Evolutionary conservation across 2,113 vertebrate genomes (phyloP).

Genomic region (Thymallus thymallus): DNA sequence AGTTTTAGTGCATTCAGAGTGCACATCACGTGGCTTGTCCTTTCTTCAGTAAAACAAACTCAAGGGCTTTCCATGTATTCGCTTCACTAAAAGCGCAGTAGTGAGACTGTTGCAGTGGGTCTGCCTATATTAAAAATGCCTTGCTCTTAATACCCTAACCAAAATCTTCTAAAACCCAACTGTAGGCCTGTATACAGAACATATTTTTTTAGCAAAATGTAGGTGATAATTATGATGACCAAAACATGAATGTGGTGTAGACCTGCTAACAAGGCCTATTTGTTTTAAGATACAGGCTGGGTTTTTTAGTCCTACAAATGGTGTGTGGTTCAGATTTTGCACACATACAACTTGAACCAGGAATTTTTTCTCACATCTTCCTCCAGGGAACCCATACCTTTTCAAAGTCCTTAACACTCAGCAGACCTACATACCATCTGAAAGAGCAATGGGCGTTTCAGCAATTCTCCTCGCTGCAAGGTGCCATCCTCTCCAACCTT

Average conservation of each 20-base stretch:
- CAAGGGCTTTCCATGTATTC: slow-evolving; percentile 13
- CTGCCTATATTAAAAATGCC: not conserved
- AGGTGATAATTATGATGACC: too few relatives aligned
- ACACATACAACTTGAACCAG: not conserved
- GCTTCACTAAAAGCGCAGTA: slow-evolving; percentile 19
- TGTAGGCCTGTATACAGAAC: too few relatives aligned
- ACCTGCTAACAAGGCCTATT: too few relatives aligned
- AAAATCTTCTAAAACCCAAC: too few relatives aligned
- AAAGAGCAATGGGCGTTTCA: slow-evolving; percentile 74
- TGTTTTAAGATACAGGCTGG: too few relatives aligned
- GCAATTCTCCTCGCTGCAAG: slow-evolving; percentile 76
- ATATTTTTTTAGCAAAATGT: too few relatives aligned
- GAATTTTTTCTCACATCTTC: not conserved
- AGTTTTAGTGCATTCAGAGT: slow-evolving; percentile 38
- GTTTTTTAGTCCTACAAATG: too few relatives aligned
- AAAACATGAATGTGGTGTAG: too few relatives aligned
- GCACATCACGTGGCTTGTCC: slow-evolving; percentile 46
- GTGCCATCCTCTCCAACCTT: slow-evolving; percentile 61
- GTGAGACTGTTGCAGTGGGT: not conserved
- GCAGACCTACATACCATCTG: slow-evolving; percentile 31
- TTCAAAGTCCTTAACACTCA: slow-evolving; percentile 31
- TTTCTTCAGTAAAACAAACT: slow-evolving; percentile 45
- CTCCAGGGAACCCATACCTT: slow-evolving; percentile 10
- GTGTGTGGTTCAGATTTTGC: slow-evolving; percentile 6
- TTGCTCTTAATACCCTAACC: not conserved